These are phyloP conservation scores for Dicrostonyx torquatus DNA, from an alignment of 2,797 vertebrate genomes.

Conservation along the genomic window DNA sequence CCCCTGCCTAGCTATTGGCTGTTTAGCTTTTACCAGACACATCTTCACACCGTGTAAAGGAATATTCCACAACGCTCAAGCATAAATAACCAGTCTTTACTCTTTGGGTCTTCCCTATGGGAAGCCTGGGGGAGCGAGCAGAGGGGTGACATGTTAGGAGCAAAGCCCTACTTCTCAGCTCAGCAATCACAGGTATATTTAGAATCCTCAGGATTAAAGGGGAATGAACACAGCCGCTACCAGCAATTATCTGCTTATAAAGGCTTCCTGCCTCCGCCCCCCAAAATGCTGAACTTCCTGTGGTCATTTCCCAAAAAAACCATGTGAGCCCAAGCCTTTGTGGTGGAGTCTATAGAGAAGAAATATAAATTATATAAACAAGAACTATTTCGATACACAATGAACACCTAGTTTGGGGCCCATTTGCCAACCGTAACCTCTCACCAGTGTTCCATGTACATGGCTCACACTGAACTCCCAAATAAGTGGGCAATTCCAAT, in stretches of 20 bases:
- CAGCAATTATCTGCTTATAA: background rate
- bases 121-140: background rate
- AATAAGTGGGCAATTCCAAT: background rate
- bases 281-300: background rate
- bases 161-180: background rate
- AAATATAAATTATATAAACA: background rate
- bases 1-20: background rate
- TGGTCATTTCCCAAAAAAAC: slow-evolving; percentile 31
- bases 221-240: background rate
- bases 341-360: background rate
- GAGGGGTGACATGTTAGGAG: background rate
- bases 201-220: background rate
- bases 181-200: background rate
- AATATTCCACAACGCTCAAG: background rate
- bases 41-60: background rate
- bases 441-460: background rate
- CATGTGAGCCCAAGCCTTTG: slow-evolving; percentile 7
- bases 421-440: background rate
- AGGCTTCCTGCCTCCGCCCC: background rate
- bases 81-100: background rate
- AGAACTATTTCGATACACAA: background rate
- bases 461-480: background rate
- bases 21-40: background rate
- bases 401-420: background rate
- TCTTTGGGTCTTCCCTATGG: background rate